These are phyloP conservation scores for Malurus leucopterus DNA, from an alignment of 2,797 vertebrate genomes.

Conservation along the genomic window DNA sequence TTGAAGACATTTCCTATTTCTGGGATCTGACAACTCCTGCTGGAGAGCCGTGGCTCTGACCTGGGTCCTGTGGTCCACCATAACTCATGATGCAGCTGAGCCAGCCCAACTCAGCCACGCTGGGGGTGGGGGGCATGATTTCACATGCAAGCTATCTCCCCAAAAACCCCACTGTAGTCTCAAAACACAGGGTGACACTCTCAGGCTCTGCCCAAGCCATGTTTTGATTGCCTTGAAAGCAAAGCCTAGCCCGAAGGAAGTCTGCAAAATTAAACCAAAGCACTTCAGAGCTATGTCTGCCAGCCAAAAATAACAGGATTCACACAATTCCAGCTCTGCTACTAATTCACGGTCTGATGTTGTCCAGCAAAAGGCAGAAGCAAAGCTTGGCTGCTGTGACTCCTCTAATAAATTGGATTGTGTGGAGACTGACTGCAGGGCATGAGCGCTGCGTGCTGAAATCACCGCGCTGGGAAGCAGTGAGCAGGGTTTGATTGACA, in stretches of 20 bases:
- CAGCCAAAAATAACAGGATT: slow-evolving; percentile 48
- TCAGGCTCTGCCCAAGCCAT: neutral
- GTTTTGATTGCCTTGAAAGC: slow-evolving; percentile 52
- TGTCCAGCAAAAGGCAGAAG: slow-evolving; percentile 25
- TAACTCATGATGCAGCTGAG: neutral
- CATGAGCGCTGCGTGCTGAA: neutral
- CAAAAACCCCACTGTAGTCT: neutral
- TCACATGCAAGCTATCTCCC: neutral
- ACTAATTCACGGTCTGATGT: slow-evolving; percentile 12
- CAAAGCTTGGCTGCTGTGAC: slow-evolving; percentile 16
- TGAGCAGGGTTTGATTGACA: slow-evolving; percentile 33
- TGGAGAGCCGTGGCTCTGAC: neutral
- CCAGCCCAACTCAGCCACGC: fast-evolving
- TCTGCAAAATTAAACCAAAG: slow-evolving; percentile 24
- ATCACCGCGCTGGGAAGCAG: neutral
- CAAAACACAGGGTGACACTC: neutral
- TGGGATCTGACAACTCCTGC: neutral
- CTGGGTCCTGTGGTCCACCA: neutral
- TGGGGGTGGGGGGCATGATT: neutral
- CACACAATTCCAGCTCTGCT: neutral
- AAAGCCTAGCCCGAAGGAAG: slow-evolving; percentile 28
- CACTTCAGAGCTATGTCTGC: slow-evolving; percentile 9
- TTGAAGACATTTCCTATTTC: slow-evolving; percentile 32
- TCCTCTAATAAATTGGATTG: slow-evolving; percentile 57
- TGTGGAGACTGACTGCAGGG: slow-evolving; percentile 54